phyloP scores from a whole-genome alignment of 2,888 invertebrate genomes.

The Amblyjoppa fuscipennis region DNA sequence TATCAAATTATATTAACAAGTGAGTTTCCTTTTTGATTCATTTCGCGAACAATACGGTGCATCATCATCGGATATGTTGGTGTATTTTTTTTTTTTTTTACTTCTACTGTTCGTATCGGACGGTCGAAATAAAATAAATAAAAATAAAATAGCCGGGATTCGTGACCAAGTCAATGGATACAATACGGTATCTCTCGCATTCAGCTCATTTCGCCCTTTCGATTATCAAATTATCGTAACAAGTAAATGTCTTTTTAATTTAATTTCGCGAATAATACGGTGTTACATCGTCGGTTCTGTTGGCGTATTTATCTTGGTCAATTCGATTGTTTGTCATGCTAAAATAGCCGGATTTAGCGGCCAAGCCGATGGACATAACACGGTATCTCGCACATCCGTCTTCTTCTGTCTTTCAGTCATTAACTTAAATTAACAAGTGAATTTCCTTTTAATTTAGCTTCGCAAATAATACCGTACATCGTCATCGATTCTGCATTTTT shows the following conservation, averaged over 20 bases:
- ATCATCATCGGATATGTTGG: not conserved
- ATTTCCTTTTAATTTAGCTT: slow-evolving; percentile 11
- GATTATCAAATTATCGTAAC: not conserved
- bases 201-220: not conserved
- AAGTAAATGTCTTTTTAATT: slow-evolving; percentile 1
- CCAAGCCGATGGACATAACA: not conserved
- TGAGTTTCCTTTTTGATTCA: slow-evolving; percentile 15
- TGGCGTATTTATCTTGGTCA: not conserved
- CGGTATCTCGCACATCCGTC: not conserved
- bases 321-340: not conserved
- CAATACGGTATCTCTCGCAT: not conserved
- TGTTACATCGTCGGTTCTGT: not conserved
- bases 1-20: not conserved
- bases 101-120: not conserved
- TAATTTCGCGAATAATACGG: not conserved
- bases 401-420: not conserved
- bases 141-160: not conserved
- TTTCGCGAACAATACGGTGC: not conserved
- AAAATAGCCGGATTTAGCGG: not conserved
- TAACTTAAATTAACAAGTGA: not conserved
- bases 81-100: not conserved
- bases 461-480: not conserved
- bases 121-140: too few relatives aligned
- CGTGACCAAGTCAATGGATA: not conserved
- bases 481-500: not conserved